Percentiles rank a stretch among this genome's conserved stretches.
Conservation (phyloP, 2,797 vertebrate genomes). For the Cyprinella venusta region DNA sequence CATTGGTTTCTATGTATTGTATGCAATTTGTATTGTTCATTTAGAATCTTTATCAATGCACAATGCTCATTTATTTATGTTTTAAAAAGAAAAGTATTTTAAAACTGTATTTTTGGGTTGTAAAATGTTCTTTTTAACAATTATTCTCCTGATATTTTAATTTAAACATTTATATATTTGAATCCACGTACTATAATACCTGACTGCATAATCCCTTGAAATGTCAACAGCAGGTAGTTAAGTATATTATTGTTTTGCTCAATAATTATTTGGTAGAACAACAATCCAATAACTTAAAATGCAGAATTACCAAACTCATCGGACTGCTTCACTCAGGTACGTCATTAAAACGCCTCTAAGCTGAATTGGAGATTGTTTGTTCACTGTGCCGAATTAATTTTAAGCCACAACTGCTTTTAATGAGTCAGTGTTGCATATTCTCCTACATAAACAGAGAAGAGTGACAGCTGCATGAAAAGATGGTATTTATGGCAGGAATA, state of each 20-base stretch:
- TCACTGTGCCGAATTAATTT: constrained; percentile 18
- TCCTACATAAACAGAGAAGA: constrained; percentile 40
- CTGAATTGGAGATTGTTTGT: background rate
- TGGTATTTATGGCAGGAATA: constrained; percentile 30
- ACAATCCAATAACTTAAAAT: constrained; percentile 11
- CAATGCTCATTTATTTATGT: background rate
- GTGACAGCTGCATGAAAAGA: constrained; percentile 30
- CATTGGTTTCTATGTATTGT: background rate
- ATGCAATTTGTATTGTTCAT: background rate
- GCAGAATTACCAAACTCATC: constrained; percentile 37
- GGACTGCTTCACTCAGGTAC: constrained; percentile 62
- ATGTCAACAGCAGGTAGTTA: constrained; percentile 48
- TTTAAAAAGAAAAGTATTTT: background rate
- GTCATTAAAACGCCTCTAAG: constrained; percentile 17
- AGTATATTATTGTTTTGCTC: constrained; percentile 46
- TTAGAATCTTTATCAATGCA: background rate
- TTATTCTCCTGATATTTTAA: background rate
- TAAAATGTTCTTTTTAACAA: background rate
- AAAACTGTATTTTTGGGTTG: background rate
- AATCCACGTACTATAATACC: background rate
- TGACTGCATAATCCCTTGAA: background rate
- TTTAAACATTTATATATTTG: background rate
- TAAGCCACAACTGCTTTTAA: constrained; percentile 43
- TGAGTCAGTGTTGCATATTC: constrained; percentile 52
- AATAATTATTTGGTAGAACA: background rate